Conservation (phyloP, 2,113 vertebrate genomes). For the Physeter macrocephalus region DNA sequence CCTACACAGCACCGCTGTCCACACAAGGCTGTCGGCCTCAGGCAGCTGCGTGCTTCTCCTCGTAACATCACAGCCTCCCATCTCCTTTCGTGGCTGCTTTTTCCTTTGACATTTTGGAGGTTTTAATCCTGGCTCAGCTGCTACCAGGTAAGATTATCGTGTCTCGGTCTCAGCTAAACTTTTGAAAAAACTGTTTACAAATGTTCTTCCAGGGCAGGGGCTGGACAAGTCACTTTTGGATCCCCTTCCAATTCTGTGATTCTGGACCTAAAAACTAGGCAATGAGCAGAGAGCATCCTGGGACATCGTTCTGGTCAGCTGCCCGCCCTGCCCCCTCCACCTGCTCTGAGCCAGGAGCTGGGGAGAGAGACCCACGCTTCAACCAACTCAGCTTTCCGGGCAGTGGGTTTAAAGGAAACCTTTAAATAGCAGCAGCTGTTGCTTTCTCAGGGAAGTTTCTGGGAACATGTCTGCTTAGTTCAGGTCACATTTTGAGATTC, state of each 20-base stretch:
- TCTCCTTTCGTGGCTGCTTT: not conserved
- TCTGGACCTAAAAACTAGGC: not conserved
- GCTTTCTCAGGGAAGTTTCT: not conserved
- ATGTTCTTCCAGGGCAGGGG: not conserved
- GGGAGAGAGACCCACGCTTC: not conserved
- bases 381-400: not conserved
- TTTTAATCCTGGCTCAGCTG: not conserved
- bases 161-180: not conserved
- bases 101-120: not conserved
- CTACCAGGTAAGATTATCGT: not conserved
- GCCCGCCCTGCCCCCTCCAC: not conserved
- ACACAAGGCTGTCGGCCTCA: not conserved
- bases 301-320: not conserved
- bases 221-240: not conserved
- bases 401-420: not conserved
- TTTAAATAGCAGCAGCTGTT: slow-evolving; percentile 30
- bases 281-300: not conserved
- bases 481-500: not conserved
- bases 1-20: fast-evolving
- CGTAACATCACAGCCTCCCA: fast-evolving
- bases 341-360: not conserved
- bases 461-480: not conserved
- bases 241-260: not conserved
- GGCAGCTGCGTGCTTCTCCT: not conserved
- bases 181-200: not conserved